Evolutionary conservation across 1,140 invertebrate genomes (phyloP).

Genomic region (Penaeus japonicus): DNA sequence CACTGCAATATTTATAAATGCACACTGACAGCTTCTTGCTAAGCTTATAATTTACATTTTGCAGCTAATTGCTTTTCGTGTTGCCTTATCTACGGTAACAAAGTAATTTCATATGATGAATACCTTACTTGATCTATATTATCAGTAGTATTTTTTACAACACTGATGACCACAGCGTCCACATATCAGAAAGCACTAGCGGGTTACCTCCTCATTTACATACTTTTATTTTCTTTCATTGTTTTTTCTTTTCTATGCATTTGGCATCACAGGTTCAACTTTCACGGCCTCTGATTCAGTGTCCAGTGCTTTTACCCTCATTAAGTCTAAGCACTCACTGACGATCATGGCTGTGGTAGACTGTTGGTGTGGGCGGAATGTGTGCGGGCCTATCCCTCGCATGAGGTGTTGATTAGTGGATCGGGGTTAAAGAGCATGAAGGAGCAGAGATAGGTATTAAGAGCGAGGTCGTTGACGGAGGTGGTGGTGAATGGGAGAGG

Average conservation of each 20-base stretch:
- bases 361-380: constrained; percentile 52
- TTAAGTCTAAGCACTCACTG: background rate
- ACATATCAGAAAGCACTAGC: constrained; percentile 21
- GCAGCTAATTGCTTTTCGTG: background rate
- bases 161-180: background rate
- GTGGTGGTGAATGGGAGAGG: background rate
- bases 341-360: constrained; percentile 31
- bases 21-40: background rate
- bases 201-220: constrained; percentile 1
- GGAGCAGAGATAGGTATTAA: background rate
- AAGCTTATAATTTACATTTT: background rate
- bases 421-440: background rate
- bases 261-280: constrained; percentile 26
- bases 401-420: background rate
- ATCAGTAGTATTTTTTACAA: background rate
- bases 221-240: background rate
- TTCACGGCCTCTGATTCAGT: constrained; percentile 9
- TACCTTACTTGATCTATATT: background rate
- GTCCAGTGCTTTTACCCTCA: too few species aligned
- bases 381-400: constrained; percentile 46
- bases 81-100: too few species aligned
- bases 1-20: background rate
- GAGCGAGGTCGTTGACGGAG: background rate
- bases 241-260: background rate
- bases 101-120: too few species aligned